Base-by-base conservation (phyloP, 2,888 invertebrate species). In the Thysanoteuthis rhombus region DNA sequence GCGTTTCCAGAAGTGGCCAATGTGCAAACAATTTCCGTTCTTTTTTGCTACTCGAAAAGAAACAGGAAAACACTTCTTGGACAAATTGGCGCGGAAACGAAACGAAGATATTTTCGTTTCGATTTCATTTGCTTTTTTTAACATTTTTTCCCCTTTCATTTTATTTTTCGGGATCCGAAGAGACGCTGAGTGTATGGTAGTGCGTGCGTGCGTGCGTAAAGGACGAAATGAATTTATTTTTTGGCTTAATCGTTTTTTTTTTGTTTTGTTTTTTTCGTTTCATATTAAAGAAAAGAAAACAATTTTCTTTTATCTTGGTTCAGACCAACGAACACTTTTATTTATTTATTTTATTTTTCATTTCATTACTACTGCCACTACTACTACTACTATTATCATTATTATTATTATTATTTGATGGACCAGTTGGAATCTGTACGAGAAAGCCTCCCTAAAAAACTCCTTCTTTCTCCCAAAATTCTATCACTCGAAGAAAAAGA, bases 1-100 rank as follows among this genome's bases (percentile, higher is more conserved):
- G n/a, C n/a, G n/a, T 75, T 75, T 75, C 75, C 75, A 75, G 75
- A 75, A 75, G n/a, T n/a, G 75, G n/a, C 75, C 16, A 75, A 75
- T n/a, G 75, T 75, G 75, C 75, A 75, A 75, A 75, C 75, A 75
- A 75, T 75, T 75, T 75, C 75, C 75, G 75, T 75, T 75, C 75
- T 75, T 75, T 75, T 75, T 75, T n/a, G n/a, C n/a, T n/a, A 75
- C 75, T 75, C n/a, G 75, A 75, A 75, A 75, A 75, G 75, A 75
- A 75, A n/a, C 75, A n/a, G 75, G n/a, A 75, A 75, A 75, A 75
- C n/a, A n/a, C 75, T 75, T 75, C 16, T n/a, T n/a, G 75, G 75
- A 75, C 75, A 75, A 75, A 75, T 75, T 75, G 75, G 75, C 75
- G n/a, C 75, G n/a, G 75, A 75, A 75, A 75, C 75, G n/a, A 75